Evolutionary conservation across 2,888 invertebrate species (phyloP).

Genomic region (Notodonta ziczac): DNA sequence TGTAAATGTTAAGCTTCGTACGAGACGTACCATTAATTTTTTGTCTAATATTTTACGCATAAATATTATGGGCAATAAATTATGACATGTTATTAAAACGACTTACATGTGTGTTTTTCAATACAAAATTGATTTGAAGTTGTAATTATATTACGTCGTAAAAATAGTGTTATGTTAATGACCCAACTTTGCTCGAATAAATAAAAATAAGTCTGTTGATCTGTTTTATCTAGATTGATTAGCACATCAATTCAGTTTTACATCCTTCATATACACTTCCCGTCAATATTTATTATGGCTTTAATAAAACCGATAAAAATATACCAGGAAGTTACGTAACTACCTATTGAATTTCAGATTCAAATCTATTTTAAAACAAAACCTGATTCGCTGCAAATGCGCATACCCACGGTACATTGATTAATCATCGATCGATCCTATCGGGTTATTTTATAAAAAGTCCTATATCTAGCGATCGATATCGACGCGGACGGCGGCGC

Average conservation of each 20-base stretch:
- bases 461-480: constrained; percentile 49
- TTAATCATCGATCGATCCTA: constrained; percentile 22
- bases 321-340: not conserved
- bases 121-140: constrained; percentile 3
- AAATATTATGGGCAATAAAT: constrained; percentile 3
- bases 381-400: not conserved
- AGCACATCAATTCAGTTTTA: not conserved
- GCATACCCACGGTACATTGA: not conserved
- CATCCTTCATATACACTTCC: too few species aligned
- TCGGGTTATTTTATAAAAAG: constrained; percentile 21
- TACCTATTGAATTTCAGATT: too few species aligned
- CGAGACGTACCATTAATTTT: not conserved
- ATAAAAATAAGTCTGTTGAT: not conserved
- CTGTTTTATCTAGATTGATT: not conserved
- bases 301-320: not conserved
- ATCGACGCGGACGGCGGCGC: constrained; percentile 40
- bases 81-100: constrained; percentile 4
- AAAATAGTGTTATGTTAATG: not conserved
- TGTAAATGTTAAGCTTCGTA: not conserved
- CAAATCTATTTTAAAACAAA: not conserved
- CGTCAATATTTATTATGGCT: too few species aligned
- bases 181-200: not conserved
- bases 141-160: not conserved
- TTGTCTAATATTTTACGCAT: constrained; percentile 2
- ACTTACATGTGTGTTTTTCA: constrained; percentile 2